Evolutionary conservation across 37 sponge, comb jelly and placozoan genomes (phyloP), one percentile per base, ranked within the genome.

Genomic region (Mnemiopsis leidyi): DNA sequence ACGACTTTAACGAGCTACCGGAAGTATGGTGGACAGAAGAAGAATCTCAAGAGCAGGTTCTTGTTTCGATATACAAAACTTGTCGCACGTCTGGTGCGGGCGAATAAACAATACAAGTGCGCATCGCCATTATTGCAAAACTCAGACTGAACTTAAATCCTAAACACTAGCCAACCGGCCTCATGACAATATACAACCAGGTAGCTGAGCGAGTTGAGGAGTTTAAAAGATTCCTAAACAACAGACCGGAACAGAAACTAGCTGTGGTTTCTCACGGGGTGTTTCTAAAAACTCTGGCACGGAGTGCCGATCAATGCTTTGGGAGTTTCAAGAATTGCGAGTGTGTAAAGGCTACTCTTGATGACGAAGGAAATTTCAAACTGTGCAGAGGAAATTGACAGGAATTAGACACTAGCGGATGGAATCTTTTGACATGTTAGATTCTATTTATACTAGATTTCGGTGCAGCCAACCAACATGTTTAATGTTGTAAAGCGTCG

Each of bases 241-340:
- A 16, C 5, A 16, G 82, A 7, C 36, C 82, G 32, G 82, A 79
- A 35, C 28, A 79, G 23, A 32, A 13, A 2, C 28, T 79, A 36
- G 82, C 82, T 34, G 82, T 79, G 36, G 82, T 79, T 32, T 79
- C 82, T 20, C 82, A 79, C 36, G 82, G 82, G 1, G 23, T 32
- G 36, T 79, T 79, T 33, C 82, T 79, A 13, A 79, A 69, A 25
- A 3, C 24, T 5, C 29, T 69, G 24, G 73, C 21, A 16, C 24
- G 73, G 1, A 69, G 73, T 69, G 13, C 61, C 61, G 61, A 48
- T 18, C 61, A 48, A 48, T 48, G 5, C 61, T 48, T 48, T 13
- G 13, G 61, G 61, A 48, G 61, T 13, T 48, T 48, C 13, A 48
- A 48, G 13, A 48, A 48, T 13, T 48, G 61, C 61, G 61, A 48